Percentiles rank a stretch among this genome's conserved stretches.
These are phyloP conservation scores for Panzeria rudis DNA, from an alignment of 2,888 invertebrate species.

Conservation along the genomic window DNA sequence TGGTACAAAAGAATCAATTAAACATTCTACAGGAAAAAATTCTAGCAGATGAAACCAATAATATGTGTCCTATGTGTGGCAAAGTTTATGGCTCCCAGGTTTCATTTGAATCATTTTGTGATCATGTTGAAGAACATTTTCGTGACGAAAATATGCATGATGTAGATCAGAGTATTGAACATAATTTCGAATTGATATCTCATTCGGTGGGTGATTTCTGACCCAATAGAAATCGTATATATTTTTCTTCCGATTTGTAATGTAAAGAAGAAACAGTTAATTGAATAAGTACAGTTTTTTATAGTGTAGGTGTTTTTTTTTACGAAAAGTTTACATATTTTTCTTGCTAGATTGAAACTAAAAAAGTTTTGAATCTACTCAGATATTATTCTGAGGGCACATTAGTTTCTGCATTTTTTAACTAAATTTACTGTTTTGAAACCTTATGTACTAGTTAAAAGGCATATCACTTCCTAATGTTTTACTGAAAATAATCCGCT, in stretches of 20 bases:
- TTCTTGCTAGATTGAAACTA: neutral
- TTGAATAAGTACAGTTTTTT: neutral
- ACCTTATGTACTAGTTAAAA: too few species aligned
- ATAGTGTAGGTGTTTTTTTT: neutral
- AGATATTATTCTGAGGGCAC: too few species aligned
- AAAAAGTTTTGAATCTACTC: too few species aligned
- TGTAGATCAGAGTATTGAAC: conserved; percentile 84
- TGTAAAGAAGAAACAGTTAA: neutral
- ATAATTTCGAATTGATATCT: conserved; percentile 85
- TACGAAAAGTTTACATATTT: neutral
- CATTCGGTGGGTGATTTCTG: conserved; percentile 83
- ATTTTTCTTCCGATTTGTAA: conserved; percentile 81
- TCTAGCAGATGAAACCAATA: conserved; percentile 82
- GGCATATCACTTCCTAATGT: too few species aligned
- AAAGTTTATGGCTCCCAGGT: conserved; percentile 86
- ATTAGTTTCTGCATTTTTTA: too few species aligned
- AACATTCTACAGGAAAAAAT: conserved; percentile 81
- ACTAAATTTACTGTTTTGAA: too few species aligned
- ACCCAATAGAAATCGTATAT: conserved; percentile 79
- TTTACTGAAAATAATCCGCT: too few species aligned
- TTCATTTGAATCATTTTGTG: conserved; percentile 87
- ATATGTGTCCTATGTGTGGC: conserved; percentile 91
- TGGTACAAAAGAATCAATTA: conserved; percentile 76
- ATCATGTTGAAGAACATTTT: conserved; percentile 92
- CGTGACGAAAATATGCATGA: conserved; percentile 85